A percentile compares a stretch with the other conserved stretches of the same genome.
Evolutionary conservation across 1,140 invertebrate species (phyloP).

Genomic region (Aethina tumida): DNA sequence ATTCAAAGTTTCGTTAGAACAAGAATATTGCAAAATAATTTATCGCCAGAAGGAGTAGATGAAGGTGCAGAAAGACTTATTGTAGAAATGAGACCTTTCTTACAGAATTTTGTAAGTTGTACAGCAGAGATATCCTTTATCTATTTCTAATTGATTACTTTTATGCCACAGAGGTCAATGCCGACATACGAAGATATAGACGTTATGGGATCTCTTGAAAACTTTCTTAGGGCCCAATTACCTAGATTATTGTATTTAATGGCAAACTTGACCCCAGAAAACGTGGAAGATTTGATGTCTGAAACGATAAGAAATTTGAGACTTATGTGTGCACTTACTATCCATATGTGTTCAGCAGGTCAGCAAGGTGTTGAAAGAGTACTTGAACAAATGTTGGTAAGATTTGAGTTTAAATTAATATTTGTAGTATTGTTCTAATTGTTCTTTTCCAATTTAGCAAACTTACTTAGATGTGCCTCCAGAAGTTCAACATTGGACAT

Average conservation of each 20-base stretch:
- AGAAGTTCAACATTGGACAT: conserved; percentile 28
- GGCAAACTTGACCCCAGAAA: conserved; percentile 17
- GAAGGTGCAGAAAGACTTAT: conserved; percentile 27
- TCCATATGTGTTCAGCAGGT: conserved; percentile 25
- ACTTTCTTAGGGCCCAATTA: conserved; percentile 25
- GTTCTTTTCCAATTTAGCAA: background rate
- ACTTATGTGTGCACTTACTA: conserved; percentile 24
- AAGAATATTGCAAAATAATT: conserved; percentile 36
- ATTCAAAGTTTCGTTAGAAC: conserved; percentile 39
- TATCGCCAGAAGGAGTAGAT: conserved; percentile 24
- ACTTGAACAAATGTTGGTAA: conserved; percentile 26
- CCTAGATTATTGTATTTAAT: conserved; percentile 25
- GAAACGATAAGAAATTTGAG: conserved; percentile 9
- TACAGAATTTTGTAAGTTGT: conserved; percentile 28
- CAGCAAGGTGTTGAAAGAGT: conserved; percentile 26
- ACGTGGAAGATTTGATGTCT: background rate
- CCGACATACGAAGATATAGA: conserved; percentile 28
- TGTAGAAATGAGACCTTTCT: conserved; percentile 28
- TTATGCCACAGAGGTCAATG: conserved; percentile 12
- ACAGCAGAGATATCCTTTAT: conserved; percentile 3
- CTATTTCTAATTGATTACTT: conserved; percentile 1
- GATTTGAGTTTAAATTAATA: conserved; percentile 5
- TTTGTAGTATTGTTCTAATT: conserved; percentile 1
- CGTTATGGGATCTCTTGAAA: conserved; percentile 25
- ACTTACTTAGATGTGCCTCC: conserved; percentile 18